These are phyloP conservation scores for Erythrolamprus reginae DNA, from an alignment of 2,113 vertebrate species.

Conservation along the genomic window DNA sequence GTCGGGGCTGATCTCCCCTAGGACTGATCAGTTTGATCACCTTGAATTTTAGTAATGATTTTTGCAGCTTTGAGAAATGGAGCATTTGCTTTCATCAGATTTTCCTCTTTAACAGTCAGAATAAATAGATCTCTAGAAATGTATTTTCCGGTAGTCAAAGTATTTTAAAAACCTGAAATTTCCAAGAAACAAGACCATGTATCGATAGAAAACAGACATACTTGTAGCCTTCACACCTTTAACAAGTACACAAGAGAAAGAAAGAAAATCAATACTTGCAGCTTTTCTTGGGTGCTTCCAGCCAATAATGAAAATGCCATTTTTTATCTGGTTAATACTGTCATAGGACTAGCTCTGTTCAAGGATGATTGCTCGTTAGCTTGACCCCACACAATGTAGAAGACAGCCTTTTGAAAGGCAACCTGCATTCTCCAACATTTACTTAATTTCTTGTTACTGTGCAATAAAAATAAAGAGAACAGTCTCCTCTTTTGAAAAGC, in stretches of 20 bases:
- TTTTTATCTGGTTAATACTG: background rate
- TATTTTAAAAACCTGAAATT: constrained; percentile 5
- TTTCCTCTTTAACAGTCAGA: background rate
- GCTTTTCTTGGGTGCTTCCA: background rate
- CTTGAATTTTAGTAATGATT: background rate
- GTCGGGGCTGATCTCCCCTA: too few relatives aligned
- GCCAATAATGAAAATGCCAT: background rate
- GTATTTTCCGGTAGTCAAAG: background rate
- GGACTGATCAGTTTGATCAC: too few relatives aligned
- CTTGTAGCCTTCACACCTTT: background rate
- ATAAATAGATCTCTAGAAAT: background rate
- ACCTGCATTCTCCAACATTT: background rate
- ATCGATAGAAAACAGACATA: background rate
- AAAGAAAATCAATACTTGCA: constrained; percentile 6
- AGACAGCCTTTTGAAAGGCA: background rate
- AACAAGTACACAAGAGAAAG: background rate
- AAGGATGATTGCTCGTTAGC: background rate
- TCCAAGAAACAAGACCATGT: background rate
- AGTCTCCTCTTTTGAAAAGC: background rate
- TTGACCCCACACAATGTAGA: background rate
- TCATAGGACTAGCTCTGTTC: background rate
- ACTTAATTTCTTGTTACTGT: background rate
- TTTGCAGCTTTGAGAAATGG: constrained; percentile 31
- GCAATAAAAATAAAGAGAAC: background rate
- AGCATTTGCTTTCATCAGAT: constrained; percentile 29